Evolutionary conservation across 2,113 vertebrate species (phyloP).

Genomic region (Cyanoderma ruficeps): DNA sequence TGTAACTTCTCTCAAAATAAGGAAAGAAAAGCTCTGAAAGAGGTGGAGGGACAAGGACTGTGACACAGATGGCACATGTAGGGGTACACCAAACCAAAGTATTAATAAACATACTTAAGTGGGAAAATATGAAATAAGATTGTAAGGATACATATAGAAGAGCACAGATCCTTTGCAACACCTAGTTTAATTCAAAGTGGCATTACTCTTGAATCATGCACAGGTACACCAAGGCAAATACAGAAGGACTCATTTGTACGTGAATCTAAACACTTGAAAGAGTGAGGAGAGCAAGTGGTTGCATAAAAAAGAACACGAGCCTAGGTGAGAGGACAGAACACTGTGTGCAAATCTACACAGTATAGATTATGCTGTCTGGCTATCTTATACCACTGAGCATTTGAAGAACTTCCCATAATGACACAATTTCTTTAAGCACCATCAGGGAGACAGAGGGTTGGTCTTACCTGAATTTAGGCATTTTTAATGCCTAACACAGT

Average conservation of each 20-base stretch:
- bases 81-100: neutral
- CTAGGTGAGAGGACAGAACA: neutral
- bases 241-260: neutral
- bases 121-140: constrained; percentile 26
- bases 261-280: neutral
- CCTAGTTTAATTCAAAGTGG: constrained; percentile 43
- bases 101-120: constrained; percentile 3
- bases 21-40: neutral
- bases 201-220: neutral
- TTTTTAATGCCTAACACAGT: neutral
- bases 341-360: neutral
- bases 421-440: neutral
- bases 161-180: neutral
- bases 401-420: neutral
- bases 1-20: neutral
- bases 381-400: neutral
- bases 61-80: neutral
- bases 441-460: neutral
- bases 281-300: neutral
- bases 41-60: neutral
- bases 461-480: neutral
- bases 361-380: neutral
- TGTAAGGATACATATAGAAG: neutral
- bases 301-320: neutral
- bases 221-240: neutral